phyloP scores from a whole-genome alignment of 1,140 invertebrate genomes.

The Pantala flavescens region DNA sequence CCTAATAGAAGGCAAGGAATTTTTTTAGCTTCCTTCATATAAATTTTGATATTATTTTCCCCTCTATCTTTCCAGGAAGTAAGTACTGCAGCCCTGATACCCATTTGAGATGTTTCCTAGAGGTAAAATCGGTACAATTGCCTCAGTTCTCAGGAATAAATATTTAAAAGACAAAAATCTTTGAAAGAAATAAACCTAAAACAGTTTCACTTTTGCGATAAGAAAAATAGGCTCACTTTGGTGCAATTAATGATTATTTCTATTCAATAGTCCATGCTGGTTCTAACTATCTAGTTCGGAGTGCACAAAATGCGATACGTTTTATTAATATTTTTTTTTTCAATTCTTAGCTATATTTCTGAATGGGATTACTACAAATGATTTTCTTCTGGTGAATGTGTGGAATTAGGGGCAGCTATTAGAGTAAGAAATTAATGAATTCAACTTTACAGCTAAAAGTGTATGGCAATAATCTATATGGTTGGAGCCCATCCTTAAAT shows the following conservation, averaged over 20 bases:
- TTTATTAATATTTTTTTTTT: neutral
- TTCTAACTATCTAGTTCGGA: neutral
- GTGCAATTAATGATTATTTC: constrained; percentile 8
- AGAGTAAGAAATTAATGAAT: neutral
- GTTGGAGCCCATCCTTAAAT: no score
- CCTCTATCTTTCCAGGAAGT: constrained; percentile 14
- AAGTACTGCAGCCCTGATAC: constrained; percentile 12
- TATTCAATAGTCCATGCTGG: constrained; percentile 2
- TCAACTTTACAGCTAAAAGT: neutral
- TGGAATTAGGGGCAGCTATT: neutral
- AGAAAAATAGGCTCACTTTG: neutral
- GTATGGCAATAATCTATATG: neutral
- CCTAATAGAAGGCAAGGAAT: no score
- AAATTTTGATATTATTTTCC: neutral
- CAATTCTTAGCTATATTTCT: neutral
- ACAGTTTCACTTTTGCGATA: neutral
- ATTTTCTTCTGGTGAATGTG: constrained; percentile 14
- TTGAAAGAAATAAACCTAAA: neutral
- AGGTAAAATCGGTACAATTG: neutral
- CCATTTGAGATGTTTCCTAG: constrained; percentile 2
- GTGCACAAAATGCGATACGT: neutral
- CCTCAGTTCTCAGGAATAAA: neutral
- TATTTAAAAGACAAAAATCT: neutral
- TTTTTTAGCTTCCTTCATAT: no score
- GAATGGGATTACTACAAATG: neutral